Conservation (phyloP, 2,113 vertebrate genomes). For the Prunella himalayana region DNA sequence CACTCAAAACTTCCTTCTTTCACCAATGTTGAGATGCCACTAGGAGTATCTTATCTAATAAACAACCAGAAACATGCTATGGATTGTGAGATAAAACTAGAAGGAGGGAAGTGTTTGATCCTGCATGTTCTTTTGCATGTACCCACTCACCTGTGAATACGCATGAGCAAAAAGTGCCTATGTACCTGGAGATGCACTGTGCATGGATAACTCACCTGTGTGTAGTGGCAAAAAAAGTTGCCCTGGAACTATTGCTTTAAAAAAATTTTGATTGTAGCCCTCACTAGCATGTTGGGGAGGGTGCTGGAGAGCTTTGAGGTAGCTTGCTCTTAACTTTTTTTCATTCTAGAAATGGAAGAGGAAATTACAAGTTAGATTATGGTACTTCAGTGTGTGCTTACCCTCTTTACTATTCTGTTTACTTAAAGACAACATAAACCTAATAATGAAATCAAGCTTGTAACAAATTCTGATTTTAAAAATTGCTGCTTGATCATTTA, state of each 20-base stretch:
- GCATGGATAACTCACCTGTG: neutral
- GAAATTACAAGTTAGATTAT: slow-evolving; percentile 34
- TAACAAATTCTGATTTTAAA: slow-evolving; percentile 62
- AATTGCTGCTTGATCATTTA: slow-evolving; percentile 57
- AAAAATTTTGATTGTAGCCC: neutral
- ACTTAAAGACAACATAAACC: slow-evolving; percentile 29
- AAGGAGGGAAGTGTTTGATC: neutral
- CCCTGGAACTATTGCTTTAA: neutral
- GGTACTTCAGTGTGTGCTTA: slow-evolving; percentile 40
- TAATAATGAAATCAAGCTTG: slow-evolving; percentile 46
- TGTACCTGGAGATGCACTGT: neutral
- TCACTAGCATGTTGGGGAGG: neutral
- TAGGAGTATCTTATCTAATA: neutral
- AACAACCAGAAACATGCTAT: neutral
- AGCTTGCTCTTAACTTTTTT: slow-evolving; percentile 39
- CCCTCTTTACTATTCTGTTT: slow-evolving; percentile 64
- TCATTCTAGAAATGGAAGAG: slow-evolving; percentile 47
- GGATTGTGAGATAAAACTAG: neutral
- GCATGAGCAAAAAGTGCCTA: neutral
- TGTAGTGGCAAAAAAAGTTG: neutral
- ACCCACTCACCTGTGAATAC: neutral
- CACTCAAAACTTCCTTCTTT: neutral
- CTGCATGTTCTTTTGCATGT: neutral
- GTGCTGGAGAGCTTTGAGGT: neutral
- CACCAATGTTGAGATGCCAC: neutral